phyloP scores from a whole-genome alignment of 2,113 vertebrate species.

The Halcyon malimbica region DNA sequence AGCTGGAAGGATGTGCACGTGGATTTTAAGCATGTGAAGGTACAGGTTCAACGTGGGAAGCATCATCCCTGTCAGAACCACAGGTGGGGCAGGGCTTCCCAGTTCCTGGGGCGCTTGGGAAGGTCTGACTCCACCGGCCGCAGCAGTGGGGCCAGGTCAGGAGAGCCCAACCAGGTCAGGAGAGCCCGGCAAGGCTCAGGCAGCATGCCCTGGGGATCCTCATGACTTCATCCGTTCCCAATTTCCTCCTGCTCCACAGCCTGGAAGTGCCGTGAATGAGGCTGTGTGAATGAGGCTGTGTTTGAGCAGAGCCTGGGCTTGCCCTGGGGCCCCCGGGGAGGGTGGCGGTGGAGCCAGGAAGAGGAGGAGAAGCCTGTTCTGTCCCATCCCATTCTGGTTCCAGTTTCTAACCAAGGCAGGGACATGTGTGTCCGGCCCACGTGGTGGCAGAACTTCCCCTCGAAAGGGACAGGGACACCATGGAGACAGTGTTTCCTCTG shows the following conservation, averaged over 20 bases:
- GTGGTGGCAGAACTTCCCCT: not conserved
- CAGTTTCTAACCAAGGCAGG: not conserved
- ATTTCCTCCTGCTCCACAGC: not conserved
- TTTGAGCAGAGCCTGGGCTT: not conserved
- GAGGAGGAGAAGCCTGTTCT: not conserved
- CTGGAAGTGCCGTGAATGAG: conserved; percentile 18
- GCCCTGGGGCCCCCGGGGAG: not conserved
- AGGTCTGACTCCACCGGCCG: rapidly evolving
- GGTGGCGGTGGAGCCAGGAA: rapidly evolving
- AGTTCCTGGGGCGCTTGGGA: rapidly evolving
- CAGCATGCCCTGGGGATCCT: not conserved
- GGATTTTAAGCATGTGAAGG: not conserved
- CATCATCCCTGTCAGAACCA: not conserved
- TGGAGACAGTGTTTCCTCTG: not conserved
- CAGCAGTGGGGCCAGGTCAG: not conserved
- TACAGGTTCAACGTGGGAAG: not conserved
- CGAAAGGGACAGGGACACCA: rapidly evolving
- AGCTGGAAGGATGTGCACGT: rapidly evolving
- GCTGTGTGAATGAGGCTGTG: conserved; percentile 15
- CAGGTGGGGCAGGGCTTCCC: rapidly evolving
- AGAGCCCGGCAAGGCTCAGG: not conserved
- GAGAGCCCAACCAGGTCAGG: not conserved
- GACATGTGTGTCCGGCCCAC: not conserved
- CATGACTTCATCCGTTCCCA: not conserved
- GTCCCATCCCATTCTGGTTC: not conserved